Evolutionary conservation across 2,113 vertebrate species (phyloP).

Genomic region (Drymodes brunneopygia): DNA sequence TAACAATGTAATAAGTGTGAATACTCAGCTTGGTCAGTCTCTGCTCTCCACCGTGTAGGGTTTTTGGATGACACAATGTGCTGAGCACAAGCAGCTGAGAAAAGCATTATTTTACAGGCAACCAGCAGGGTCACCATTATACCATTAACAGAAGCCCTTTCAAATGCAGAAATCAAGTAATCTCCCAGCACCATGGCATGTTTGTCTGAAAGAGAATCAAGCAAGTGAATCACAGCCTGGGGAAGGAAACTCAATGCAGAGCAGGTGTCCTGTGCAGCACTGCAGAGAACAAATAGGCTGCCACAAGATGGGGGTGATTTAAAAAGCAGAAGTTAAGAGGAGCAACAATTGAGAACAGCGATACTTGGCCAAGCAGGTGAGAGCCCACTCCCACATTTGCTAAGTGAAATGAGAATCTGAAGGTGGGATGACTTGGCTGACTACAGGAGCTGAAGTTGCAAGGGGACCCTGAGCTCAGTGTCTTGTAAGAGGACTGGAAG

Average conservation of each 20-base stretch:
- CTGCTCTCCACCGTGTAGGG: not conserved
- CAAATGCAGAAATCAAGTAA: not conserved
- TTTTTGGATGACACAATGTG: not conserved
- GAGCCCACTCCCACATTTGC: not conserved
- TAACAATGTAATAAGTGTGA: not conserved
- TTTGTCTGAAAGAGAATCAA: not conserved
- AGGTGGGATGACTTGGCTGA: not conserved
- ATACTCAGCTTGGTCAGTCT: not conserved
- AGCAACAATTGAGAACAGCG: rapidly evolving
- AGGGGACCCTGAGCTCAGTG: not conserved
- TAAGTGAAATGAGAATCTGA: not conserved
- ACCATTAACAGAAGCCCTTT: not conserved
- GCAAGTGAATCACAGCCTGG: not conserved
- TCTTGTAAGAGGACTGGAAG: not conserved
- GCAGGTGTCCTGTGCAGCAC: rapidly evolving
- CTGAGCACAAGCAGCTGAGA: not conserved
- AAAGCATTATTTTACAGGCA: not conserved
- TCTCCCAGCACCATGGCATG: not conserved
- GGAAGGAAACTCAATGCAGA: not conserved
- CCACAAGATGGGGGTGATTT: not conserved
- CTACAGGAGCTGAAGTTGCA: not conserved
- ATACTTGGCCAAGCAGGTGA: not conserved
- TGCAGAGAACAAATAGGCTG: not conserved
- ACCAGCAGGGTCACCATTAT: not conserved
- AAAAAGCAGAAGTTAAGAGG: not conserved